Base-by-base conservation (phyloP, 2,797 vertebrate genomes). In the Phaenicophaeus curvirostris region DNA sequence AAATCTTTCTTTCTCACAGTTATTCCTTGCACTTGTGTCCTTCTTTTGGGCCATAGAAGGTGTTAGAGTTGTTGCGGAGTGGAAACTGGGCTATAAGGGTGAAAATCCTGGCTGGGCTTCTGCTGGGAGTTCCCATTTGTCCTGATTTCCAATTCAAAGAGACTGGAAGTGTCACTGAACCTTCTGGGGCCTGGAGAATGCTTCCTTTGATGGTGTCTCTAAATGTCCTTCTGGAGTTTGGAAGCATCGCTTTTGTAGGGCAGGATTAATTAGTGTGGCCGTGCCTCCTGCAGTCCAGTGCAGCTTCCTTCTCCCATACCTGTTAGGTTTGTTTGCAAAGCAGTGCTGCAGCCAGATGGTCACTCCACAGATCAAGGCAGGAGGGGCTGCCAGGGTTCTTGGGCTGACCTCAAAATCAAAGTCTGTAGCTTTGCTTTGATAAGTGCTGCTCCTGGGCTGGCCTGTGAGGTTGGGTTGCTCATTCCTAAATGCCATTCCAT, bases 61-160 rank as follows among this genome's bases (percentile, higher is more conserved):
- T 85, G 57, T 78, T 74, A 41, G 23, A 46, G 73, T 28, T 89
- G 18, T 17, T n/a, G 39, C 69, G 50, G 42, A 82, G 51, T 23
- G 73, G 62, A 82, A 88, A 41, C 17, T 83, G 81, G 74, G 81
- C 55, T 69, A 71, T 24, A 62, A 73, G 35, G 33, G 19, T 30
- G 41, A 79, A 80, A 61, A 94, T 37, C 44, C 51, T 80, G 66
- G 19, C 71, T 67, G 55, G 57, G 41, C 89, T 96, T 95, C 50
- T 91, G 71, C 89, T 94, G 89, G 87, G 83, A 93, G 85, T 86
- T 96, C 85, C 94, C 57, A 8, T 96, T 96, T 94, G 91, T 89
- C 77, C 83, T 87, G 69, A 93, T 96, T 95, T 94, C 94, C 94
- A 95, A 76, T 95, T 96, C 95, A 94, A 95, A 96, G 94, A 79